phyloP scores from a whole-genome alignment of 2,113 vertebrate genomes.

The Hoplias malabaricus region DNA sequence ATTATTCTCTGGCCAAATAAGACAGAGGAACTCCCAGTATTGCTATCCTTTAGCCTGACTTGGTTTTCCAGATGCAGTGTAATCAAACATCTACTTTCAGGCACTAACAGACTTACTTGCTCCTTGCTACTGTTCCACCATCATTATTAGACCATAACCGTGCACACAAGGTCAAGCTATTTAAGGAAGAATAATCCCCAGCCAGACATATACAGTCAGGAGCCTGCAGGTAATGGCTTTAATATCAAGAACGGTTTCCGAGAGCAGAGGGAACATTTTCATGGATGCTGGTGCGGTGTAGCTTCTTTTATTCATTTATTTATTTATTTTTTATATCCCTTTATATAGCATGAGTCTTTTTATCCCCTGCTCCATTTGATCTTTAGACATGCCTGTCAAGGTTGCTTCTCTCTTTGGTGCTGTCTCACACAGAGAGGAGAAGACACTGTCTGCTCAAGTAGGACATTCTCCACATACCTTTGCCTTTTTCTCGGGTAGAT shows the following conservation, averaged over 20 bases:
- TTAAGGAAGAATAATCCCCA: neutral
- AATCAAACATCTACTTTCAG: neutral
- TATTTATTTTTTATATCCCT: neutral
- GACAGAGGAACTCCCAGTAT: conserved; percentile 2
- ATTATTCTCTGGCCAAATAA: conserved; percentile 19
- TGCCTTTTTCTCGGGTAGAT: neutral
- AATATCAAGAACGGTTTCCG: neutral
- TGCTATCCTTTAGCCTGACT: neutral
- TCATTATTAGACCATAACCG: neutral
- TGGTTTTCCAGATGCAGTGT: neutral
- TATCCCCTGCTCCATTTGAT: conserved; percentile 9
- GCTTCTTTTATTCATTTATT: neutral
- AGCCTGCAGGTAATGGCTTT: neutral
- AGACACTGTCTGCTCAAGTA: neutral
- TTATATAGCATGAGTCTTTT: conserved; percentile 8
- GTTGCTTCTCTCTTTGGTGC: neutral
- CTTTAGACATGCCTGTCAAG: conserved; percentile 6
- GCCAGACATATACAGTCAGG: neutral
- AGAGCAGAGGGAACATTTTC: neutral
- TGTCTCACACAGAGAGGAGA: neutral
- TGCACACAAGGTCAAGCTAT: neutral
- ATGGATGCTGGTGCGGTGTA: neutral
- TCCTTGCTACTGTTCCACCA: neutral
- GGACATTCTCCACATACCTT: neutral
- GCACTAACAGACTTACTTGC: neutral